Percentiles rank a stretch among this genome's conserved stretches.
phyloP scores from a whole-genome alignment of 1,140 invertebrate genomes.

The Acromyrmex echinatior region DNA sequence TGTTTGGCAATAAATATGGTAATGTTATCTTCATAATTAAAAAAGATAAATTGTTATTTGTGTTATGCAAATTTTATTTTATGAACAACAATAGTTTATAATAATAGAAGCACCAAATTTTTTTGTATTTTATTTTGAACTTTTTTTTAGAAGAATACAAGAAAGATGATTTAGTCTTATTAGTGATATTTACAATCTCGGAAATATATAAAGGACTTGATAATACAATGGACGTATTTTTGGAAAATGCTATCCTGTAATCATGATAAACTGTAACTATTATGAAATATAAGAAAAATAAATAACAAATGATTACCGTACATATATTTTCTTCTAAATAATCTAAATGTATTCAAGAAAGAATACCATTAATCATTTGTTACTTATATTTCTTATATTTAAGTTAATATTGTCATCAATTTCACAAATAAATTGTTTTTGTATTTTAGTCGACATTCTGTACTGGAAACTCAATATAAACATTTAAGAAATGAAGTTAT shows the following conservation, averaged over 20 bases:
- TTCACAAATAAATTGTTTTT: slow-evolving; percentile 24
- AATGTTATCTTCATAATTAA: background rate
- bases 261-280: background rate
- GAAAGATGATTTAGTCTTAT: background rate
- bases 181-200: background rate
- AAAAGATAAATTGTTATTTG: background rate
- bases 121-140: background rate
- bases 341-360: too few relatives aligned
- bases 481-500: background rate
- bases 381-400: background rate
- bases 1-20: background rate
- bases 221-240: background rate
- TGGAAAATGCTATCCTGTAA: background rate
- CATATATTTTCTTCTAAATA: too few relatives aligned
- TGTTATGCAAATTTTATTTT: slow-evolving; percentile 4
- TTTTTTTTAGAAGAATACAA: slow-evolving; percentile 13
- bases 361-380: background rate
- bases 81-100: background rate
- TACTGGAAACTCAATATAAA: background rate
- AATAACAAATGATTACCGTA: too few relatives aligned
- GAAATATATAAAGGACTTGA: background rate
- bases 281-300: too few relatives aligned
- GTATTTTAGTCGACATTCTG: slow-evolving; percentile 1
- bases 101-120: background rate
- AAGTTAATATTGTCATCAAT: slow-evolving; percentile 9